Conservation (phyloP, 2,113 vertebrate genomes). For the Tringa solitaria region DNA sequence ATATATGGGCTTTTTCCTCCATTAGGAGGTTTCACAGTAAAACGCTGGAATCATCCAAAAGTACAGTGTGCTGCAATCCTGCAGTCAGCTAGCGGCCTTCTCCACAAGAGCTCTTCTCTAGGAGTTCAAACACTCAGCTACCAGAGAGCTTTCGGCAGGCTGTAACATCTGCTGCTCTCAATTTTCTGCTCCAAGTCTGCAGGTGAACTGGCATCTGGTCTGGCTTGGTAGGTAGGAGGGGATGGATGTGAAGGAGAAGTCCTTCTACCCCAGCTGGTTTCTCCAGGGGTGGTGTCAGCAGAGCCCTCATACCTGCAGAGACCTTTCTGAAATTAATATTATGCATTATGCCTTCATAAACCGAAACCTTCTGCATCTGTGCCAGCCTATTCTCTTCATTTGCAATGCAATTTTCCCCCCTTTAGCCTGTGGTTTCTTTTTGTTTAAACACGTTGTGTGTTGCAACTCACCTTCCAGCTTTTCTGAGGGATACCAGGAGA, state of each 20-base stretch:
- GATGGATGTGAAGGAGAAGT: neutral
- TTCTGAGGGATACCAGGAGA: neutral
- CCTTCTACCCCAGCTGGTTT: neutral
- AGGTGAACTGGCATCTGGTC: slow-evolving; percentile 31
- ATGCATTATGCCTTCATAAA: neutral
- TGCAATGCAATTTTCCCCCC: neutral
- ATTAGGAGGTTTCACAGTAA: neutral
- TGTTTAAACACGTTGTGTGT: neutral
- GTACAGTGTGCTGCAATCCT: neutral
- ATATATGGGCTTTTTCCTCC: neutral
- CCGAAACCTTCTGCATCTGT: neutral
- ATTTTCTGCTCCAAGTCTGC: slow-evolving; percentile 8
- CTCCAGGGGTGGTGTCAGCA: neutral
- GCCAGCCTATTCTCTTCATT: neutral
- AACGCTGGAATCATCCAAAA: neutral
- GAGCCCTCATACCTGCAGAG: neutral
- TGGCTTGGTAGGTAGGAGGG: neutral
- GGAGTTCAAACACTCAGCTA: neutral
- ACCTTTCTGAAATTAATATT: neutral
- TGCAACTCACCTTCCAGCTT: neutral
- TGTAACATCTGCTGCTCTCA: slow-evolving; percentile 44
- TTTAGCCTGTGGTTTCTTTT: neutral
- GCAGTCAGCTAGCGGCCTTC: neutral
- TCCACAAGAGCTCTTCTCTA: neutral
- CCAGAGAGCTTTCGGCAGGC: neutral